These are phyloP conservation scores for Montipora efflorescens DNA, from an alignment of 64 coral and sea anemone genomes.

Conservation along the genomic window DNA sequence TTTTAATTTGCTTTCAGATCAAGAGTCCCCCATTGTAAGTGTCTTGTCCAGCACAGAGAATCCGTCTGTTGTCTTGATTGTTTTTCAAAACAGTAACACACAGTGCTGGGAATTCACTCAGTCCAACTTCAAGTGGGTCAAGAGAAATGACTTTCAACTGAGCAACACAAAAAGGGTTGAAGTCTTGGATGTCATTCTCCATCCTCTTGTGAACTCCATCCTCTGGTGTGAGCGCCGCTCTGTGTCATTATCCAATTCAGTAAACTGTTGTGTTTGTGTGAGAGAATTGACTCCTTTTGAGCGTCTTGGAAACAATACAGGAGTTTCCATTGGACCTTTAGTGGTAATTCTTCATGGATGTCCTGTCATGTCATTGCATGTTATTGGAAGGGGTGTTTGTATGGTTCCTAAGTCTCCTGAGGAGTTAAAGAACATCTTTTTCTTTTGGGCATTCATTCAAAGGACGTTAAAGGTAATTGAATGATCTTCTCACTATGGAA, in stretches of 20 bases:
- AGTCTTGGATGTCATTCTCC: constrained; percentile 65
- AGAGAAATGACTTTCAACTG: constrained; percentile 75
- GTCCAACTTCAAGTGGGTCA: constrained; percentile 61
- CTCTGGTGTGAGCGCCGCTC: constrained; percentile 94
- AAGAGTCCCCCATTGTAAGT: constrained; percentile 40
- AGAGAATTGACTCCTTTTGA: constrained; percentile 57
- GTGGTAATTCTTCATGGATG: constrained; percentile 85
- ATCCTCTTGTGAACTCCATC: constrained; percentile 59
- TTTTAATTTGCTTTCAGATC: constrained; percentile 36
- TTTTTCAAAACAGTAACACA: constrained; percentile 79
- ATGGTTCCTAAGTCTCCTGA: constrained; percentile 75
- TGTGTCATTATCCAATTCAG: constrained; percentile 38
- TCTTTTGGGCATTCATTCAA: constrained; percentile 85
- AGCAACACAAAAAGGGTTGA: constrained; percentile 85
- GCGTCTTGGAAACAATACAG: constrained; percentile 58
- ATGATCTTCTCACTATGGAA: background rate
- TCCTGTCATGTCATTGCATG: constrained; percentile 74
- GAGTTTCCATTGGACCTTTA: constrained; percentile 67
- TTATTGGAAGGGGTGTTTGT: constrained; percentile 64
- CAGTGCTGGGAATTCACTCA: constrained; percentile 63
- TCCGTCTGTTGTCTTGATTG: constrained; percentile 49
- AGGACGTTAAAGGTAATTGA: constrained; percentile 73
- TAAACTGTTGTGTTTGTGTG: constrained; percentile 82
- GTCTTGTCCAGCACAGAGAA: constrained; percentile 63
- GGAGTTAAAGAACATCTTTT: constrained; percentile 38